phyloP scores from a whole-genome alignment of 1,140 invertebrate species.

The Cheumatopsyche charites region DNA sequence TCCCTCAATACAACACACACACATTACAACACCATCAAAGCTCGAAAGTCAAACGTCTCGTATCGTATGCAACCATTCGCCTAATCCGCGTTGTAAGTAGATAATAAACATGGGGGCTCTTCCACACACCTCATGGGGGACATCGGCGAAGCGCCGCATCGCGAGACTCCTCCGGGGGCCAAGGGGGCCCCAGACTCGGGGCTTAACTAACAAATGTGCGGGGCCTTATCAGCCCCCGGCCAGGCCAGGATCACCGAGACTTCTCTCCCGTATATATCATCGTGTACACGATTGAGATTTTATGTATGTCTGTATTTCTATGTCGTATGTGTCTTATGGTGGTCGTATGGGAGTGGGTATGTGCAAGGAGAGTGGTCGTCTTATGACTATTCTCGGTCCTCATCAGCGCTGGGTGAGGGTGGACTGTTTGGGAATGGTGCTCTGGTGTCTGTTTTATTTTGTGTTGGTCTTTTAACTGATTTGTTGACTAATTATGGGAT shows the following conservation, averaged over 20 bases:
- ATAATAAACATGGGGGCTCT: slow-evolving; percentile 35
- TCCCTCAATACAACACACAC: too few species aligned
- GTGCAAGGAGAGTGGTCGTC: background rate
- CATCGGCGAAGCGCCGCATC: slow-evolving; percentile 16
- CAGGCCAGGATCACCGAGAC: slow-evolving; percentile 40
- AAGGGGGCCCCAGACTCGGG: background rate
- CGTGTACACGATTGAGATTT: too few species aligned
- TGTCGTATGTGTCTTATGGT: too few species aligned
- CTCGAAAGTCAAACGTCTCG: too few species aligned
- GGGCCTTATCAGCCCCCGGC: slow-evolving; percentile 41
- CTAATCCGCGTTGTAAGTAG: slow-evolving; percentile 35
- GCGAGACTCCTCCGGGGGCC: background rate
- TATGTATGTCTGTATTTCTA: background rate
- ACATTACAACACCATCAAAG: too few species aligned
- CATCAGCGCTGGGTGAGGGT: slow-evolving; percentile 19
- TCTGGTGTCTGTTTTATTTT: background rate
- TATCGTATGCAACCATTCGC: slow-evolving; percentile 17
- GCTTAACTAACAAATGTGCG: slow-evolving; percentile 47
- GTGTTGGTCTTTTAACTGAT: too few species aligned
- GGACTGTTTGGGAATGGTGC: slow-evolving; percentile 20
- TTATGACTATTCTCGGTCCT: slow-evolving; percentile 39
- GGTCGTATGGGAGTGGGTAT: too few species aligned
- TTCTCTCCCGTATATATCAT: background rate
- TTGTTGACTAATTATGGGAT: too few species aligned
- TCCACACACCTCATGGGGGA: slow-evolving; percentile 5